Base-by-base conservation (phyloP, 1,140 invertebrate genomes). In the Chrysoperla carnea region DNA sequence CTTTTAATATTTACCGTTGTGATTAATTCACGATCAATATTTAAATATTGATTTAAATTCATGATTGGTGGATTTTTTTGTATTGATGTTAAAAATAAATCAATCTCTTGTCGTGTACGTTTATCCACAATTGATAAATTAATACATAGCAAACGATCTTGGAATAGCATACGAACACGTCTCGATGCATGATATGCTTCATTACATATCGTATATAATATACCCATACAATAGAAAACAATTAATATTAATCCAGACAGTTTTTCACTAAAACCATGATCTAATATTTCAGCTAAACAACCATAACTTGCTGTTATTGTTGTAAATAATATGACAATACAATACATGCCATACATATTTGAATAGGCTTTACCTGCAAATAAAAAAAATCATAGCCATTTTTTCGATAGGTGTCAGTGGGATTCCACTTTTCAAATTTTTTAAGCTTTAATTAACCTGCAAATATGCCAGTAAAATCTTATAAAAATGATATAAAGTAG, bases 1-100 rank as follows among this genome's bases (percentile, higher is more conserved):
- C n/a, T n/a, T n/a, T 5, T 31, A 17, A 37, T 50, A 48, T 58
- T 67, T 59, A 75, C 72, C 39, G 74, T 69, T 42, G 75, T 70
- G 48, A 78, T 72, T n/a, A 78, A 49, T 51, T 74, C 70, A 36
- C 75, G 60, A 50, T 78, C 76, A 39, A 78, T 75, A 51, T 76
- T 73, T 4, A 74, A 72, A 51, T 75, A 78, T 1, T 73, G 73
- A 49, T 78, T 74, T 31, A 78, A 57, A 58, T 77, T 78, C 75
- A 77, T 77, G 28, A 72, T 74, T 3, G 75, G 76, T 1, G 75
- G 75, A 56, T 78, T 77, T 53, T 76, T 77, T 12, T 70, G 67
- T 35, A 78, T 76, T 8, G 75, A 73, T n/a, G 75, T 71, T n/a
- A 78, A 55, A 50, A 78, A 74, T 74, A 78, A 77, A 49, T 77